phyloP scores from a whole-genome alignment of 2,797 vertebrate genomes.

The Sebastiscus tertius region DNA sequence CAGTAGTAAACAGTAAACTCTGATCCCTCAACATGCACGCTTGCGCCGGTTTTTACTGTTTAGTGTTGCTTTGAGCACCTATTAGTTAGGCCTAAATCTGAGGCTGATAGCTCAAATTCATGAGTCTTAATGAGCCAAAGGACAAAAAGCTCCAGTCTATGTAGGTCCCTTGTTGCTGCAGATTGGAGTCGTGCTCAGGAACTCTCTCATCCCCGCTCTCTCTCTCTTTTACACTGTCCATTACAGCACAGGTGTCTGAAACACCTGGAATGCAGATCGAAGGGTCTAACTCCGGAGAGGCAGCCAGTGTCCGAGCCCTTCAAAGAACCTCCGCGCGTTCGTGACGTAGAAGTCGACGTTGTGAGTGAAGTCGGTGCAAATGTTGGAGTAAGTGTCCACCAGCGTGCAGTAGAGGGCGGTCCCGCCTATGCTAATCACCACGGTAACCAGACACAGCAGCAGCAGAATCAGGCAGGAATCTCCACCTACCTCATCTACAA shows the following conservation, averaged over 20 bases:
- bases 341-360: slow-evolving; percentile 92
- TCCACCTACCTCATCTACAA: slow-evolving; percentile 89
- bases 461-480: slow-evolving; percentile 93
- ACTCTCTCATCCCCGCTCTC: not conserved
- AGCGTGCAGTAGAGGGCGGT: slow-evolving; percentile 94
- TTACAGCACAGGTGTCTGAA: not conserved
- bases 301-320: slow-evolving; percentile 88
- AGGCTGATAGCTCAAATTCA: not conserved
- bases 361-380: slow-evolving; percentile 92
- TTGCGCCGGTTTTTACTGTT: not conserved
- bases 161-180: not conserved
- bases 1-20: slow-evolving; percentile 49
- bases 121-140: not conserved
- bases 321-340: slow-evolving; percentile 82
- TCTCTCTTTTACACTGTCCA: not conserved
- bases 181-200: not conserved
- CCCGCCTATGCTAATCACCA: slow-evolving; percentile 93
- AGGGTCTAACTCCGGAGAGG: slow-evolving; percentile 78
- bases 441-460: slow-evolving; percentile 91
- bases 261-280: not conserved
- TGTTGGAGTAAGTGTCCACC: slow-evolving; percentile 89
- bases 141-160: slow-evolving; percentile 1
- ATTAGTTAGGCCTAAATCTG: not conserved
- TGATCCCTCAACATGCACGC: slow-evolving; percentile 1
- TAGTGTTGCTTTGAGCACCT: not conserved